Evolutionary conservation across 2,113 vertebrate genomes (phyloP).

Genomic region (Upupa epops): DNA sequence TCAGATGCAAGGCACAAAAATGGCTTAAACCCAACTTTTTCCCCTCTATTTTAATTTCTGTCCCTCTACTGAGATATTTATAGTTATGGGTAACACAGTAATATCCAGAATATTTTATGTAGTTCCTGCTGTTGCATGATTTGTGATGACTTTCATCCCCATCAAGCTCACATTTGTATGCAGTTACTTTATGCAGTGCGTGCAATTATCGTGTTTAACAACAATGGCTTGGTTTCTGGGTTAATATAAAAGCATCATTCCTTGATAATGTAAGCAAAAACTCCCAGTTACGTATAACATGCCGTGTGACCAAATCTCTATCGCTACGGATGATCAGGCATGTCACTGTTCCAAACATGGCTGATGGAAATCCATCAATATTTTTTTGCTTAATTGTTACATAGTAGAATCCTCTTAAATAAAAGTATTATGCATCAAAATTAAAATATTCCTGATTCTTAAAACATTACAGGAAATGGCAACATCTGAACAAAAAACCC

Average conservation of each 20-base stretch:
- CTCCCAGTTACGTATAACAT: neutral
- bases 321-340: neutral
- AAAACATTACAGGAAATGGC: neutral
- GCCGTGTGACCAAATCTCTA: neutral
- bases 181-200: neutral
- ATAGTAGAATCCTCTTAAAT: neutral
- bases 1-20: neutral
- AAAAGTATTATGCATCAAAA: neutral
- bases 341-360: neutral
- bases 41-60: neutral
- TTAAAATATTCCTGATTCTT: neutral
- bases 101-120: neutral
- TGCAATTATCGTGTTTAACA: neutral
- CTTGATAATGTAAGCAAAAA: neutral
- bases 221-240: neutral
- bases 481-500: neutral
- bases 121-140: neutral
- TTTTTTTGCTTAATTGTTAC: neutral
- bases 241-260: neutral
- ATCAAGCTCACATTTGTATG: neutral
- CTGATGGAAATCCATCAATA: neutral
- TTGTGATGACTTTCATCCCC: neutral
- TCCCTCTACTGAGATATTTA: neutral
- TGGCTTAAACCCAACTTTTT: neutral
- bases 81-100: neutral